phyloP scores from a whole-genome alignment of 2,888 invertebrate species.

The Pristionchus arcanus region DNA sequence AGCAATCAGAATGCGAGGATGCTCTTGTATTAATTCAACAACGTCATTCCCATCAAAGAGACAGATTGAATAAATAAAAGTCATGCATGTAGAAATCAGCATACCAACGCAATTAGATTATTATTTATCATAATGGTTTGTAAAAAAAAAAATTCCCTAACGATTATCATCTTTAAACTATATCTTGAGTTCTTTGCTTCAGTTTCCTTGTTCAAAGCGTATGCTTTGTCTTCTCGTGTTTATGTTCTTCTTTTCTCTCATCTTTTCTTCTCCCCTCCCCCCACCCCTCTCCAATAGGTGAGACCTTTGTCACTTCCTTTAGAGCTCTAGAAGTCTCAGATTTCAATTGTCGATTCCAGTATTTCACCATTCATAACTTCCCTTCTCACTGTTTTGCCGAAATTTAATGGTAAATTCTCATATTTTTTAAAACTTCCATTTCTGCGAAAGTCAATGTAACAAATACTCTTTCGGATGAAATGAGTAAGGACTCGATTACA shows the following conservation, averaged over 20 bases:
- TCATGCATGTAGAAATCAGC: neutral
- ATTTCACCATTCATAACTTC: neutral
- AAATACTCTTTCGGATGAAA: neutral
- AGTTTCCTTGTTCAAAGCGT: neutral
- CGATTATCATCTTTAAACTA: no score
- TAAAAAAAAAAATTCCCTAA: neutral
- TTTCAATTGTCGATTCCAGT: neutral
- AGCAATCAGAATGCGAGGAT: constrained; percentile 10
- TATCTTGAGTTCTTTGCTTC: neutral
- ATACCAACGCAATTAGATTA: no score
- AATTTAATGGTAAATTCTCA: neutral
- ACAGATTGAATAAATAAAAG: neutral
- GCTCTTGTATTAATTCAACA: neutral
- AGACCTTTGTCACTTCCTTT: neutral
- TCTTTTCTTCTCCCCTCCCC: neutral
- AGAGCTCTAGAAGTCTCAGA: neutral
- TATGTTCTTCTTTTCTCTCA: constrained; percentile 8
- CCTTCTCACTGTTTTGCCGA: no score
- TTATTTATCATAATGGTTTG: neutral
- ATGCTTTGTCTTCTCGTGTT: constrained; percentile 22
- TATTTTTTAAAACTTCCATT: neutral
- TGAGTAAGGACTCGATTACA: neutral
- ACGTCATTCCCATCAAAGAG: neutral
- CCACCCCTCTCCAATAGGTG: neutral
- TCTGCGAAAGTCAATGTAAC: neutral